phyloP scores from a whole-genome alignment of 2,888 invertebrate species.

The Drosophila mulleri region DNA sequence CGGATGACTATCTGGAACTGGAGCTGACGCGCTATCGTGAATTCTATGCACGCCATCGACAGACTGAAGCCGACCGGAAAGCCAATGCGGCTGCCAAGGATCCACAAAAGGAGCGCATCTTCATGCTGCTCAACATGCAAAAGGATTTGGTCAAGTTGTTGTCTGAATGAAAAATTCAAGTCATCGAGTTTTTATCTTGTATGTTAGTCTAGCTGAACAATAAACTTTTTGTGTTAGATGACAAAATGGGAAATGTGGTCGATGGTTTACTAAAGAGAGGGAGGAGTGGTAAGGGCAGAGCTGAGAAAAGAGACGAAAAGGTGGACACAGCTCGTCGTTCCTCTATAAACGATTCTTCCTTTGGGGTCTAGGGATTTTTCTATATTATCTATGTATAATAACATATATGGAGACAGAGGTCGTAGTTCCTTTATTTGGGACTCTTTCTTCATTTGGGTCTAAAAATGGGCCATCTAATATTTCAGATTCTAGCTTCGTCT shows the following conservation, averaged over 20 bases:
- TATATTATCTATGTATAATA: neutral
- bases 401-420: too few species aligned
- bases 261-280: too few species aligned
- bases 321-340: neutral
- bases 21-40: constrained; percentile 70
- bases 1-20: constrained; percentile 70
- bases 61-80: constrained; percentile 29
- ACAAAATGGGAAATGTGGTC: neutral
- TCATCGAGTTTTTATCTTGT: neutral
- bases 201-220: constrained; percentile 4
- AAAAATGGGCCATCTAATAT: too few species aligned
- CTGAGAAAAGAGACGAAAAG: too few species aligned
- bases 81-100: constrained; percentile 1
- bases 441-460: too few species aligned
- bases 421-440: too few species aligned
- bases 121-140: constrained; percentile 78
- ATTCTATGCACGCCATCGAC: constrained; percentile 52
- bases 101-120: constrained; percentile 59
- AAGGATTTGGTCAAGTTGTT: constrained; percentile 76
- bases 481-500: too few species aligned
- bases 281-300: too few species aligned
- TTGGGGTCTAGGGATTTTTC: neutral
- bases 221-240: constrained; percentile 4
- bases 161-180: constrained; percentile 19
- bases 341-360: neutral